Percentiles rank a stretch among this genome's conserved stretches.
phyloP scores from a whole-genome alignment of 2,888 invertebrate species.

The Dastarcus helophoroides region DNA sequence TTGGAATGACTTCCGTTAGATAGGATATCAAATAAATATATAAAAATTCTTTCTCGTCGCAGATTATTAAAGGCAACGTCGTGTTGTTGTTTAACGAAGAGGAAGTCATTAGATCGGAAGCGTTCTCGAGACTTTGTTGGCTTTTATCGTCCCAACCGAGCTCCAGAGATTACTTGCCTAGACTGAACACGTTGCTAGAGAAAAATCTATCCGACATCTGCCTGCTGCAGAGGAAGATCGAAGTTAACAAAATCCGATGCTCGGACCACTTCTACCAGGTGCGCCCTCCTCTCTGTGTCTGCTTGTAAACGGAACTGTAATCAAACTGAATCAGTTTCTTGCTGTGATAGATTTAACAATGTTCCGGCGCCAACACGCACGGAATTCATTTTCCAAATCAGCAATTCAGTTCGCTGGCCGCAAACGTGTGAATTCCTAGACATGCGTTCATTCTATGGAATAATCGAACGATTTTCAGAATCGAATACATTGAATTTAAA shows the following conservation, averaged over 20 bases:
- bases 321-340: no score
- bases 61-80: constrained; percentile 41
- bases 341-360: no score
- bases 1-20: constrained; percentile 5
- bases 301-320: no score
- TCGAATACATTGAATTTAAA: no score
- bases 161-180: constrained; percentile 36
- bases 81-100: constrained; percentile 38
- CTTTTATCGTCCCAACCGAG: constrained; percentile 38
- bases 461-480: no score
- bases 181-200: constrained; percentile 39
- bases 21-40: not conserved
- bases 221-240: constrained; percentile 25
- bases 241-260: constrained; percentile 28
- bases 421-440: no score
- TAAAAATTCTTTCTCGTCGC: constrained; percentile 7
- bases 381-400: no score
- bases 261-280: constrained; percentile 36
- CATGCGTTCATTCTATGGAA: no score
- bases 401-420: no score
- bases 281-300: constrained; percentile 9
- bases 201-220: constrained; percentile 38
- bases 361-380: no score
- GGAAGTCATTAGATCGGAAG: constrained; percentile 37
- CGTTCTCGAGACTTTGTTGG: constrained; percentile 41